These are phyloP conservation scores for Orthonyx spaldingii DNA, from an alignment of 2,113 vertebrate genomes.

Conservation along the genomic window DNA sequence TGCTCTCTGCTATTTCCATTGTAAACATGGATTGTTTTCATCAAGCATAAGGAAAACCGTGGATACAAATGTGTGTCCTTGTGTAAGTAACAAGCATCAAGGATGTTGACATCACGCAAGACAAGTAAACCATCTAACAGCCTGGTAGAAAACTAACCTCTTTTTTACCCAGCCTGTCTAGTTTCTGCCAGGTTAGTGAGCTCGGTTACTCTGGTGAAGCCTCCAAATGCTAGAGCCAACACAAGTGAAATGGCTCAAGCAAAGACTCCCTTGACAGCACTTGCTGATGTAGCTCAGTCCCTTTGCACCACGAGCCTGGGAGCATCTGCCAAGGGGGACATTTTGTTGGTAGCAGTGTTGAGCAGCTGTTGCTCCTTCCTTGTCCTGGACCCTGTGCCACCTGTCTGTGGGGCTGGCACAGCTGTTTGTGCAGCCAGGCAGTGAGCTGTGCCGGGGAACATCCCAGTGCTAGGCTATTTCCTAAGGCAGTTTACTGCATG, in stretches of 20 bases:
- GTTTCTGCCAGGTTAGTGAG: not conserved
- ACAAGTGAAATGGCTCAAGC: not conserved
- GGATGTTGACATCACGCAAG: not conserved
- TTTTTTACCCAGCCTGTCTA: not conserved
- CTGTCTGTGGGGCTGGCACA: not conserved
- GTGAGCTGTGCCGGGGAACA: not conserved
- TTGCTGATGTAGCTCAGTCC: not conserved
- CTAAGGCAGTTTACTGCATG: not conserved
- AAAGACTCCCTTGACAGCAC: not conserved
- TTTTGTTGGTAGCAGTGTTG: not conserved
- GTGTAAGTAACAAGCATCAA: not conserved
- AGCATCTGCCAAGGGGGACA: not conserved
- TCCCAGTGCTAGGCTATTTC: not conserved
- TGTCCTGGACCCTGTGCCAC: rapidly evolving
- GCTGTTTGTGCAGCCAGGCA: not conserved
- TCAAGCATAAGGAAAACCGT: rapidly evolving
- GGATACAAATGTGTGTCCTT: not conserved
- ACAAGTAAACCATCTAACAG: not conserved
- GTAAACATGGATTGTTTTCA: not conserved
- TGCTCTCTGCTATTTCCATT: not conserved
- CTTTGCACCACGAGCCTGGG: not conserved
- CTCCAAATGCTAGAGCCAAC: not conserved
- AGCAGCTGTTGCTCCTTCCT: not conserved
- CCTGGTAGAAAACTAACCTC: not conserved
- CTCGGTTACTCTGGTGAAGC: not conserved